These are phyloP conservation scores for Drosophila niveifrons DNA, from an alignment of 2,888 invertebrate species.

Conservation along the genomic window DNA sequence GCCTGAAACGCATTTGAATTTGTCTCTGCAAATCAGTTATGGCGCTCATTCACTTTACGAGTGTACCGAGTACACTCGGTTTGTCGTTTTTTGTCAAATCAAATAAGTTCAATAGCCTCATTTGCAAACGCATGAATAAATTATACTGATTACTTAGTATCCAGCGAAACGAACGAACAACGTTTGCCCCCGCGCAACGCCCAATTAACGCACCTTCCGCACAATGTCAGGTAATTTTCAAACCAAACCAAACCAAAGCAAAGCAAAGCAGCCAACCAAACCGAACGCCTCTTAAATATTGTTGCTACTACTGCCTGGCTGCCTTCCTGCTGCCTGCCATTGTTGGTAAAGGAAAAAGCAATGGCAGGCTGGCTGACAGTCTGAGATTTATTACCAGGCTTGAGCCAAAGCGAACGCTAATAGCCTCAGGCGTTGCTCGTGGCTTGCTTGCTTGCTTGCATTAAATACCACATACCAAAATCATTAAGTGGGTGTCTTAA, in stretches of 20 bases:
- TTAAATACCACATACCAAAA: constrained; percentile 12
- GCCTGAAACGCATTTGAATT: constrained; percentile 7
- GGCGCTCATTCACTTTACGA: constrained; percentile 7
- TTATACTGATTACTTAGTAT: constrained; percentile 58
- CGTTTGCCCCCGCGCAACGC: constrained; percentile 11
- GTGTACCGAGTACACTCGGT: neutral
- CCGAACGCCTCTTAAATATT: constrained; percentile 39
- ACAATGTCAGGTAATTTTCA: constrained; percentile 59
- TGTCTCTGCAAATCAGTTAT: constrained; percentile 9
- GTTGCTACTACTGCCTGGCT: constrained; percentile 16
- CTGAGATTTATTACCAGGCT: constrained; percentile 72
- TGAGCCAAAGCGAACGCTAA: constrained; percentile 55
- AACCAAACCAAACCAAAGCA: constrained; percentile 30
- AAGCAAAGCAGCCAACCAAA: constrained; percentile 3
- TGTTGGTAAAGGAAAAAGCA: constrained; percentile 41
- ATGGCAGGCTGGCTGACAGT: constrained; percentile 56
- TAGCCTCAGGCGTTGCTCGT: constrained; percentile 45
- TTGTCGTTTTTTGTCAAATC: constrained; percentile 16
- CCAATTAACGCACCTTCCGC: constrained; percentile 56
- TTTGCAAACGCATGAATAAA: constrained; percentile 45
- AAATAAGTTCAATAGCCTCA: constrained; percentile 51
- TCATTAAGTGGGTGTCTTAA: constrained; percentile 1
- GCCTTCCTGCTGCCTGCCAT: constrained; percentile 5
- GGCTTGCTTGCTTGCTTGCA: constrained; percentile 24
- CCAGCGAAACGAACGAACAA: neutral